Evolutionary conservation across 2,888 invertebrate genomes (phyloP), one percentile per base, ranked within the genome.

Genomic region (Thyatira batis): DNA sequence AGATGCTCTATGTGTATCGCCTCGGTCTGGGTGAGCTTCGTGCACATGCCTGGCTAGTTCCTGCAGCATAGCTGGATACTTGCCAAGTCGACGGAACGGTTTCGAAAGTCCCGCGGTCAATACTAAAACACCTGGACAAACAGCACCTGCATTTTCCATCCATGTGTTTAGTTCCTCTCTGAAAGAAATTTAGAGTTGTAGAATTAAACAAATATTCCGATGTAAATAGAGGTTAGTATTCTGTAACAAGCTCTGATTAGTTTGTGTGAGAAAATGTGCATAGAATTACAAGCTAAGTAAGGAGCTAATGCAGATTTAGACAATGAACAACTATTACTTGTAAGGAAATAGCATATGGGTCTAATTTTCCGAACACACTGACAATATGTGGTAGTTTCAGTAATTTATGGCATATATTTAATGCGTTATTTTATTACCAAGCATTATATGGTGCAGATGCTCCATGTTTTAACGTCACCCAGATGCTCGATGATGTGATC

Each of bases 21-120:
- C 99, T 64, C 99, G 93, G 85, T 99, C 99, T 0, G 96, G 95
- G 86, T 99, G 98, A 65, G 96, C 96, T 83, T 98, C 98, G 84
- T 98, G 98, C 52, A 99, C 96, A 80, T 99, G 98, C 57, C 99
- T 93, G 69, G 99, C 98, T 58, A 99, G 89, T 82, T 99, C 99
- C 84, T 99, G 98, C 50, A 99, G 91, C 94, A 97, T 96, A 3
- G 96, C 96, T 1, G 98, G 96, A 88, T 99, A 99, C 84, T 98
- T 98, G 74, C 98, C 98, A 56, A 99, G 92, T 45, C 99, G 94
- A 44, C 99, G 94, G 87, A 99, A 99, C 0, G 99, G 98, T 86
- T 98, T 97, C 55, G 98, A 98, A 44, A 99, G 92, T 10, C 98
- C 97, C 11, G 98, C 97, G 0, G 99, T 98, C 58, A 99, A 89